Conservation (phyloP, 2,113 vertebrate genomes). For the Excalfactoria chinensis region DNA sequence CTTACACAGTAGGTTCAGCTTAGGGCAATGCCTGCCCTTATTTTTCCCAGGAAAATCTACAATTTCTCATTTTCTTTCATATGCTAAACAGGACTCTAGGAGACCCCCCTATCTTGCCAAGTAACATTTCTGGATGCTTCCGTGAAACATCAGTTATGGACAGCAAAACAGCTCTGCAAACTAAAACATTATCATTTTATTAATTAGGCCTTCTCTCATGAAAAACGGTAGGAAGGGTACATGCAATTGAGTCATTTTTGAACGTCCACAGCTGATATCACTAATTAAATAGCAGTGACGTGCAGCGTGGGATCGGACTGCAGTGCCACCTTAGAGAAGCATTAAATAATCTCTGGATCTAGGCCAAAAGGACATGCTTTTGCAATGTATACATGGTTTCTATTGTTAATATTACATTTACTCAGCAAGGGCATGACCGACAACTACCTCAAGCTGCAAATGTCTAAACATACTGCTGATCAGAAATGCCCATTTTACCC, state of each 20-base stretch:
- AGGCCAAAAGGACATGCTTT: not conserved
- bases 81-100: not conserved
- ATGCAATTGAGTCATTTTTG: not conserved
- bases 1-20: not conserved
- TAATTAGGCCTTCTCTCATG: rapidly evolving
- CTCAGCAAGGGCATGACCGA: not conserved
- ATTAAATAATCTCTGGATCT: not conserved
- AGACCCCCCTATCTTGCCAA: not conserved
- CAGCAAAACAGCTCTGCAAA: not conserved
- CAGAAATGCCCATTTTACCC: not conserved
- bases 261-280: not conserved
- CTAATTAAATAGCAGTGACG: not conserved
- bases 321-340: not conserved
- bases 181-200: rapidly evolving
- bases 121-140: not conserved
- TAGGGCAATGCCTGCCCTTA: not conserved
- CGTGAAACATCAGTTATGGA: not conserved
- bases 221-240: not conserved
- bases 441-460: not conserved
- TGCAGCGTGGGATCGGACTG: not conserved
- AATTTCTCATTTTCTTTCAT: not conserved
- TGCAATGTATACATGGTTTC: not conserved
- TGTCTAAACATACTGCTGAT: not conserved
- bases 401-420: not conserved
- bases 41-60: not conserved